These are phyloP conservation scores for Panthera leo DNA, from an alignment of 2,113 vertebrate genomes.

Conservation along the genomic window DNA sequence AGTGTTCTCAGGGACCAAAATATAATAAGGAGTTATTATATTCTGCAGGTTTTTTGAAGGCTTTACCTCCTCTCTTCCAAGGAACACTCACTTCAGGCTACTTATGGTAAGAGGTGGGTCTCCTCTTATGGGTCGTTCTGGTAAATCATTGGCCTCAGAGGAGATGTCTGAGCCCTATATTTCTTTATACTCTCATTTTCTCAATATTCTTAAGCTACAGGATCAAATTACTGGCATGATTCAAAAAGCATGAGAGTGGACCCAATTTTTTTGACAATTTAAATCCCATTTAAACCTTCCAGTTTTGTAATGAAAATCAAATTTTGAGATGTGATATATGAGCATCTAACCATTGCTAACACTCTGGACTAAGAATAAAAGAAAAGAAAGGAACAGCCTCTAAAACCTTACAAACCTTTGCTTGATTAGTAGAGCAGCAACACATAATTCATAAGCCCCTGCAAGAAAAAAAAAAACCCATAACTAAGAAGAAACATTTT, in stretches of 20 bases:
- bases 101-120: neutral
- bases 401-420: neutral
- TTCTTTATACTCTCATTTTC: conserved; percentile 36
- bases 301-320: conserved; percentile 52
- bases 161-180: neutral
- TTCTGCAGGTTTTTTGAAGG: neutral
- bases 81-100: neutral
- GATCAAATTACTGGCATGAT: conserved; percentile 56
- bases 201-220: conserved; percentile 48
- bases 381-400: neutral
- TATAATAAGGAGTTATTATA: neutral
- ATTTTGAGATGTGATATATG: conserved; percentile 51
- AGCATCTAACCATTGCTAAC: conserved; percentile 35
- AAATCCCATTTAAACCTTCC: conserved; percentile 64
- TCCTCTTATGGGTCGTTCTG: neutral
- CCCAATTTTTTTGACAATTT: conserved; percentile 70
- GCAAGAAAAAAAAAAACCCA: neutral
- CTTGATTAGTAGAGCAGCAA: neutral
- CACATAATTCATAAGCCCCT: neutral
- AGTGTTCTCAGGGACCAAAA: neutral
- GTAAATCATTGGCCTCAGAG: neutral
- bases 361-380: conserved; percentile 18
- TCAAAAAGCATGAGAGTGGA: conserved; percentile 60
- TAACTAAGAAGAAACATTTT: neutral
- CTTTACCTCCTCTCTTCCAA: neutral